Percentiles rank a stretch among this genome's conserved stretches.
These are phyloP conservation scores for Myotis vivesi DNA, from an alignment of 2,797 vertebrate genomes.

Conservation along the genomic window DNA sequence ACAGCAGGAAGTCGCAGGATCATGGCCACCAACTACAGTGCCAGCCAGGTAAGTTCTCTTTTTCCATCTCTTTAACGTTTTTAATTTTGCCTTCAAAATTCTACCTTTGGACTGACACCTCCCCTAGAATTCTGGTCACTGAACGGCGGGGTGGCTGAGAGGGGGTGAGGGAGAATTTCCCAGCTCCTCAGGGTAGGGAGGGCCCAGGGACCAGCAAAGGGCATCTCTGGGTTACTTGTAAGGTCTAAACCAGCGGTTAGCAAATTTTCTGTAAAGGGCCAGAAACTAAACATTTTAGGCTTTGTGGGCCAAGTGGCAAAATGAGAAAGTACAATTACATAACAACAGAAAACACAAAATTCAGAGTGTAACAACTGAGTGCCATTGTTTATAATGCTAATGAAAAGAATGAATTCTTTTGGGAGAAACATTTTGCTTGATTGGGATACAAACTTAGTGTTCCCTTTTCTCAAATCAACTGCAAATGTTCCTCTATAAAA, in stretches of 20 bases:
- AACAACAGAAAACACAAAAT: not conserved
- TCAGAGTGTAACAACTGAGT: constrained; percentile 1
- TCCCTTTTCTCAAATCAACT: not conserved
- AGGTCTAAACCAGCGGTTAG: not conserved
- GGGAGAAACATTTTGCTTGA: not conserved
- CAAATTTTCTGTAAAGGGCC: not conserved
- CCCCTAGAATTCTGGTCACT: not conserved
- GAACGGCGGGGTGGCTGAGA: not conserved
- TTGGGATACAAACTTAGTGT: not conserved
- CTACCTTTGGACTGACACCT: not conserved
- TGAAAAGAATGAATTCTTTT: not conserved
- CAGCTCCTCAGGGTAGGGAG: not conserved
- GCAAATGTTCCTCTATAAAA: not conserved
- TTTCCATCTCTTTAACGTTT: not conserved
- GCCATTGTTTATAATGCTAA: not conserved
- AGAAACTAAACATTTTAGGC: not conserved
- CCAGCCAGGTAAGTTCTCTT: constrained; percentile 76
- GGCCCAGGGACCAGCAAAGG: not conserved
- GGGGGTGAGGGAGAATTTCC: not conserved
- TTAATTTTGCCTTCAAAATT: not conserved
- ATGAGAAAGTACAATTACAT: not conserved
- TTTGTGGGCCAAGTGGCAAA: constrained; percentile 1
- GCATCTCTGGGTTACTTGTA: not conserved
- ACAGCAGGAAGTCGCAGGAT: constrained; percentile 54
- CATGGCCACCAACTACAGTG: constrained; percentile 81